Percentiles rank a stretch among this genome's conserved stretches.
phyloP scores from a whole-genome alignment of 2,888 invertebrate species.

The Tortricodes alternella region DNA sequence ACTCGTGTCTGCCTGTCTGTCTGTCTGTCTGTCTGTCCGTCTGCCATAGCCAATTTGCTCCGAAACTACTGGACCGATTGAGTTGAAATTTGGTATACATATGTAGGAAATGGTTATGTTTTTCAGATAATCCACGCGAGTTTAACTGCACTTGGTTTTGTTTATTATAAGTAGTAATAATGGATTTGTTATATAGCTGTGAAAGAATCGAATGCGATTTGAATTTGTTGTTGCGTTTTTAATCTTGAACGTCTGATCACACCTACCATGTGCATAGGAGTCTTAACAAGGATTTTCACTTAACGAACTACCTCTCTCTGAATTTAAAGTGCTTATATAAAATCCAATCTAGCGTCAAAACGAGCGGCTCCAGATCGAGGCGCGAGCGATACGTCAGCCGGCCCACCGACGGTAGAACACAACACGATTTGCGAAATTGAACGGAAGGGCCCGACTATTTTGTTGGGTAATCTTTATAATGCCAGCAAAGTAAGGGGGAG shows the following conservation, averaged over 20 bases:
- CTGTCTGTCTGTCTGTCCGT: too few species aligned
- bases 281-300: conserved; percentile 24
- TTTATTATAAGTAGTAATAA: too few species aligned
- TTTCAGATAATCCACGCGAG: too few species aligned
- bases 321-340: conserved; percentile 38
- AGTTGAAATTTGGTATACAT: too few species aligned
- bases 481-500: conserved; percentile 41
- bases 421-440: conserved; percentile 66
- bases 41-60: too few species aligned
- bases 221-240: too few species aligned
- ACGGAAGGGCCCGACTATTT: conserved; percentile 63
- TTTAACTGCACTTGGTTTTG: too few species aligned
- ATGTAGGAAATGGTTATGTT: too few species aligned
- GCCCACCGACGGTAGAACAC: conserved; percentile 48
- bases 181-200: too few species aligned
- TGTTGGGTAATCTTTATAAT: conserved; percentile 60
- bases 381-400: conserved; percentile 56
- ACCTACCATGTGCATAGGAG: conserved; percentile 3
- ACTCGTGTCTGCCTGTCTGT: too few species aligned
- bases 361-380: conserved; percentile 46
- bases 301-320: conserved; percentile 20
- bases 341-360: conserved; percentile 60
- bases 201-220: too few species aligned
- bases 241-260: conserved; percentile 6
- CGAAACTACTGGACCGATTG: too few species aligned